Evolutionary conservation across 92 coral and sea anemone species (phyloP), one percentile per base, ranked within the genome.

Genomic region (Epizoanthus rinbou): DNA sequence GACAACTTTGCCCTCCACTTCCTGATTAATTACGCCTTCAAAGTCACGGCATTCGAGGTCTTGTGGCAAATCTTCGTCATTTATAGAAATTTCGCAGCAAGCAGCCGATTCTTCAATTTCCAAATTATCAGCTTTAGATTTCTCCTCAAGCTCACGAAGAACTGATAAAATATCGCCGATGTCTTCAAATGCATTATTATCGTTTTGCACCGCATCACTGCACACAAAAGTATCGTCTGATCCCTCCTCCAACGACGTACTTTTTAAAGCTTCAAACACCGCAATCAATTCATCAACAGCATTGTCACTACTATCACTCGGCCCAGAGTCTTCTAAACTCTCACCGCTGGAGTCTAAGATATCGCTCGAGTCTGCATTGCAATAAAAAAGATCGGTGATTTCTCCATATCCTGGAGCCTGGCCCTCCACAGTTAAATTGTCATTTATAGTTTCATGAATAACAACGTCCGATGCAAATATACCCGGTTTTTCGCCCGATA

Each of bases 251-350:
- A 28, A 25, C 66, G 57, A 78, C 15, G 82, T 3, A 37, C 82
- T 37, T 14, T 62, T 41, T 43, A 78, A 78, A 19, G 82, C 82
- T 43, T 78, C 71, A 62, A 78, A 78, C 57, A 78, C 82, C 23
- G 57, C 70, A 18, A 78, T 62, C 41, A 78, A 59, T 37, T 62
- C 82, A 22, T 78, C 71, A 37, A 60, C 71, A 1, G 82, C 82
- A 41, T 62, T 63, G 10, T 78, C 82, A 19, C 82, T 78, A 39
- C 71, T 60, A 39, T 78, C 71, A 78, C 6, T 33, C 13, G 81
- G 62, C 33, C 43, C 80, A 5, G 65, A 53, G 64, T 19, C 22
- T 19, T 75, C 35, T 41, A 19, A 41, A 19, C 57, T 41, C 47
- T 67, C 47, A 16, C 47, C 19, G 14, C 47, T 67, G 18, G 73